Conservation (phyloP, 2,113 vertebrate genomes). For the Ancistrus triradiatus region DNA sequence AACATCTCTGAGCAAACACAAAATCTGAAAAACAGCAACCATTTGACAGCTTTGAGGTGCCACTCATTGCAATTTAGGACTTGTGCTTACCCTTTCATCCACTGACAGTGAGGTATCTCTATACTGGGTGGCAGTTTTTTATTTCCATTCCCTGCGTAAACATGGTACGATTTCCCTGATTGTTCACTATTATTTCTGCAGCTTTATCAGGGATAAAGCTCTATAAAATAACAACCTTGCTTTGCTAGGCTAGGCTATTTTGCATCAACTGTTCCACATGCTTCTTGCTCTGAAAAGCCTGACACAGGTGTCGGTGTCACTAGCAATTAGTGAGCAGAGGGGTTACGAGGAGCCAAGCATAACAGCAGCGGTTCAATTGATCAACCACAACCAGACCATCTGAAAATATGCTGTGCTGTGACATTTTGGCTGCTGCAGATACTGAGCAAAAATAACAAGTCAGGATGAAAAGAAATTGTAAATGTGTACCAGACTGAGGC, state of each 20-base stretch:
- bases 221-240: constrained; percentile 19
- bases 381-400: constrained; percentile 50
- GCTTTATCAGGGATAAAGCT: constrained; percentile 19
- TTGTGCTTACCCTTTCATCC: constrained; percentile 18
- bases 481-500: constrained; percentile 45
- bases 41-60: constrained; percentile 10
- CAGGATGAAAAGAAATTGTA: constrained; percentile 25
- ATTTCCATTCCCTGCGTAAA: constrained; percentile 22
- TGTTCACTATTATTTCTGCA: constrained; percentile 19
- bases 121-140: constrained; percentile 3
- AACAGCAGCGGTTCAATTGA: constrained; percentile 53
- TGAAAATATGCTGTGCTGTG: constrained; percentile 40
- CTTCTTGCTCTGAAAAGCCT: constrained; percentile 39
- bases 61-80: constrained; percentile 38
- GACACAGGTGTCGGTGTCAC: constrained; percentile 48
- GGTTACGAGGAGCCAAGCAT: constrained; percentile 49
- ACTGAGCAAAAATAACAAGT: constrained; percentile 42
- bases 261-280: constrained; percentile 10
- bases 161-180: constrained; percentile 23
- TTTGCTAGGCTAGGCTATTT: constrained; percentile 14
- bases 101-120: constrained; percentile 10
- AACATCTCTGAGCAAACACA: constrained; percentile 12
- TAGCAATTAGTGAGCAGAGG: constrained; percentile 42
- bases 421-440: constrained; percentile 26
- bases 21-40: constrained; percentile 19